phyloP scores from a whole-genome alignment of 2,888 invertebrate species.

The Gasteruption jaculator region DNA sequence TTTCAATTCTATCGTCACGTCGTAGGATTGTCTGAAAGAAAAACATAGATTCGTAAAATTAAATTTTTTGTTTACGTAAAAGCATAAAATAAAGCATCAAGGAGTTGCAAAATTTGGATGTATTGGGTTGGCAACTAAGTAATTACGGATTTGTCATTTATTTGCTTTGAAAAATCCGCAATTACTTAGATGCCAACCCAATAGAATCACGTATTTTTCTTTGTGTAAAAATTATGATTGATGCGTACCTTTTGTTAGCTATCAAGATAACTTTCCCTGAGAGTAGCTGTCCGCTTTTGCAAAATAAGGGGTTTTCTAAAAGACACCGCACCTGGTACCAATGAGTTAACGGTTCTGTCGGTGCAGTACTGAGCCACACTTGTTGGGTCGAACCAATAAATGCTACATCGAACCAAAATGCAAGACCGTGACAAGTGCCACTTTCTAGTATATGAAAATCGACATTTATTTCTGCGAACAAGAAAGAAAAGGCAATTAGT shows the following conservation, averaged over 20 bases:
- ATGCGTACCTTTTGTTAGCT: conserved; percentile 90
- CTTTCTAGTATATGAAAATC: conserved; percentile 89
- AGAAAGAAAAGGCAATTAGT: conserved; percentile 8
- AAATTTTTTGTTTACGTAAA: neutral
- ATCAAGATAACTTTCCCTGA: conserved; percentile 82
- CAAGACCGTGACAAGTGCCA: conserved; percentile 93
- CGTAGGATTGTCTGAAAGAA: conserved; percentile 85
- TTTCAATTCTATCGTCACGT: conserved; percentile 92
- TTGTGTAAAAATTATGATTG: neutral
- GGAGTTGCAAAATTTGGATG: neutral
- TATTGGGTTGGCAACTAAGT: neutral
- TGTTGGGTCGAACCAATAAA: conserved; percentile 87
- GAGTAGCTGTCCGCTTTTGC: conserved; percentile 88
- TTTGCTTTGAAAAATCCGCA: too few species aligned
- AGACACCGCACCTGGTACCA: conserved; percentile 99
- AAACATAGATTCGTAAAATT: neutral
- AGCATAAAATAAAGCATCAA: neutral
- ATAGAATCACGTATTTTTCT: neutral
- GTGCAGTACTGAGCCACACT: conserved; percentile 96
- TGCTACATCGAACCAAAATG: conserved; percentile 99
- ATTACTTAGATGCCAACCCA: too few species aligned
- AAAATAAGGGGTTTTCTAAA: conserved; percentile 88
- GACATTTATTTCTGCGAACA: conserved; percentile 74
- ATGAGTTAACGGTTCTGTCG: conserved; percentile 96
- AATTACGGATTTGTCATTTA: too few species aligned